These are phyloP conservation scores for Caenorhabditis virilis DNA, from an alignment of 2,888 invertebrate genomes.

Conservation along the genomic window DNA sequence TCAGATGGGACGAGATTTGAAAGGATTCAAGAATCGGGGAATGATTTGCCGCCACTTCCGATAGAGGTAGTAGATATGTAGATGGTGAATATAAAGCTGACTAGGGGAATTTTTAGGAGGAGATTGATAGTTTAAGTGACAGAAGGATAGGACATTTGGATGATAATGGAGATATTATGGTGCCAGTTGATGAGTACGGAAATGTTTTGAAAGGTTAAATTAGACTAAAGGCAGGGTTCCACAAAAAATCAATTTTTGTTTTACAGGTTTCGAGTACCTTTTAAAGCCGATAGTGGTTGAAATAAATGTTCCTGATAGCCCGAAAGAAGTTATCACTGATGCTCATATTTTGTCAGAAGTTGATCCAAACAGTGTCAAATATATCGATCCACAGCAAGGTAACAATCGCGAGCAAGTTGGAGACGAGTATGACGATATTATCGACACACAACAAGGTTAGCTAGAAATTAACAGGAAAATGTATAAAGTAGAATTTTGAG, in stretches of 20 bases:
- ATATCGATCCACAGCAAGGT: too few species aligned
- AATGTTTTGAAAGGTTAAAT: conserved; percentile 11
- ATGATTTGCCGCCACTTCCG: conserved; percentile 20
- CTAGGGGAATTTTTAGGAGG: too few species aligned
- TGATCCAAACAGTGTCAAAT: too few species aligned
- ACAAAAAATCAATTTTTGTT: neutral
- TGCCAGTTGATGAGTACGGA: conserved; percentile 29
- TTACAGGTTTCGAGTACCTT: conserved; percentile 18
- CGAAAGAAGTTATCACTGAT: too few species aligned
- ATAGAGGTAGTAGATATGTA: too few species aligned
- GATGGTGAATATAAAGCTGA: too few species aligned
- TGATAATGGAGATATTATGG: conserved; percentile 8
- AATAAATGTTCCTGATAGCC: conserved; percentile 2
- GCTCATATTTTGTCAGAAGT: too few species aligned
- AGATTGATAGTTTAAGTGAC: conserved; percentile 21
- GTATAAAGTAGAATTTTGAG: too few species aligned
- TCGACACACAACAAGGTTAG: too few species aligned
- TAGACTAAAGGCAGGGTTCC: neutral
- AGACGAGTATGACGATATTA: too few species aligned
- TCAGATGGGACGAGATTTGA: conserved; percentile 25
- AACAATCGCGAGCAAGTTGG: too few species aligned
- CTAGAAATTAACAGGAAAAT: too few species aligned
- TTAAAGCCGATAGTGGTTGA: conserved; percentile 12
- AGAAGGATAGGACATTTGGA: conserved; percentile 19
- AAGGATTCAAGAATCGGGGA: conserved; percentile 11